A percentile compares a stretch with the other conserved stretches of the same genome.
These are phyloP conservation scores for Koerneria pararmatus DNA, from an alignment of 2,888 invertebrate genomes.

Conservation along the genomic window DNA sequence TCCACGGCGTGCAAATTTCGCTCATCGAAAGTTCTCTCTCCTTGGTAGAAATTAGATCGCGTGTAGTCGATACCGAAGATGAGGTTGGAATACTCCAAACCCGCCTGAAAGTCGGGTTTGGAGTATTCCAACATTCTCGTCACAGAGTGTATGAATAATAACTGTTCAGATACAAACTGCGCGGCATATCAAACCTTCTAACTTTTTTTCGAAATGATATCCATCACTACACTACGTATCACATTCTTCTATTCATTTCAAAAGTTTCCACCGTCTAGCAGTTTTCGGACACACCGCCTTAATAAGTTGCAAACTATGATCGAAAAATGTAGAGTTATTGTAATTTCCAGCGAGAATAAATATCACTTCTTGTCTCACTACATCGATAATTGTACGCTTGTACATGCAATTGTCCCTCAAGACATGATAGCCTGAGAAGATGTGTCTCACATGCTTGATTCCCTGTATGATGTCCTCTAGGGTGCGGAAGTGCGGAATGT, in stretches of 20 bases:
- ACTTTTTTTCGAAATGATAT: constrained; percentile 2
- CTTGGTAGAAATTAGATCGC: constrained; percentile 65
- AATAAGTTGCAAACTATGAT: too few species aligned
- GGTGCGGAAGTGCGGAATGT: constrained; percentile 58
- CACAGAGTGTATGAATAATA: not conserved
- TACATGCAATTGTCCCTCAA: too few species aligned
- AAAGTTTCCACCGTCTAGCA: too few species aligned
- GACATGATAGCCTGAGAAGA: too few species aligned
- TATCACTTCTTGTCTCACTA: too few species aligned
- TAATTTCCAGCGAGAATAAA: too few species aligned
- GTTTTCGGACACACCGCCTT: too few species aligned
- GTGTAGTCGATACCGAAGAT: constrained; percentile 64
- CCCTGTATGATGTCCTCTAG: constrained; percentile 56
- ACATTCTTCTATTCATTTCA: too few species aligned
- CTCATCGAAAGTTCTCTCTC: constrained; percentile 63
- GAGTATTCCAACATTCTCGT: too few species aligned
- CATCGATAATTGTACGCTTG: too few species aligned
- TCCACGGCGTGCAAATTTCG: constrained; percentile 62
- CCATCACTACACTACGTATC: too few species aligned
- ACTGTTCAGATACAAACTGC: not conserved
- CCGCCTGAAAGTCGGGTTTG: constrained; percentile 54
- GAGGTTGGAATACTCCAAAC: constrained; percentile 59
- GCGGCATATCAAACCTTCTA: constrained; percentile 2
- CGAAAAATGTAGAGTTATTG: too few species aligned
- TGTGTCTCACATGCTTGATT: constrained; percentile 51